Evolutionary conservation across 2,113 vertebrate genomes (phyloP).

Genomic region (Anoura caudifer): DNA sequence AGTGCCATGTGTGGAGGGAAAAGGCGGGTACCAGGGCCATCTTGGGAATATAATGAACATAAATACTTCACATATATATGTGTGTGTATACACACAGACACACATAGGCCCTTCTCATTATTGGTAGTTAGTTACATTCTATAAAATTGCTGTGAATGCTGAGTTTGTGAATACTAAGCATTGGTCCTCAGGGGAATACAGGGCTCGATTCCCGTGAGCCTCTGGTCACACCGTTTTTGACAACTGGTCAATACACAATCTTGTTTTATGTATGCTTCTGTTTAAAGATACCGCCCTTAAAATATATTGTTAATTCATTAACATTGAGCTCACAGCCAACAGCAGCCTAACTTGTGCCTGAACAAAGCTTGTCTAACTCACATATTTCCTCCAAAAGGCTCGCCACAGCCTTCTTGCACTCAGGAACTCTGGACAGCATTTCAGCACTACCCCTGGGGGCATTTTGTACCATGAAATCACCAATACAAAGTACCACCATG

Average conservation of each 20-base stretch:
- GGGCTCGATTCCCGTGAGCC: background rate
- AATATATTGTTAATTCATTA: background rate
- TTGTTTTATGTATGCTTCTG: background rate
- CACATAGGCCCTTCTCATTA: background rate
- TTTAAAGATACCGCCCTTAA: background rate
- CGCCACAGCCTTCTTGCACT: background rate
- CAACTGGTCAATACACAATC: background rate
- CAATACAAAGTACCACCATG: background rate
- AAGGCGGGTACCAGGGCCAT: background rate
- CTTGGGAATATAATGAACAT: background rate
- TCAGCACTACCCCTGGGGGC: background rate
- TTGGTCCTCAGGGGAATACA: background rate
- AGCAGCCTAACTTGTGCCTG: background rate
- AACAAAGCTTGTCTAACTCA: background rate
- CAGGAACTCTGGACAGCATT: background rate
- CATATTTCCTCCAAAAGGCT: too few species aligned
- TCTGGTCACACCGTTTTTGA: background rate
- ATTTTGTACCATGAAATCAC: background rate
- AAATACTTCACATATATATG: background rate
- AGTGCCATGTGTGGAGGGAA: background rate
- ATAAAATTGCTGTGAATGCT: background rate
- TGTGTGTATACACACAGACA: accelerated
- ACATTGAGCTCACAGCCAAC: background rate
- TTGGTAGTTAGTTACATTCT: background rate
- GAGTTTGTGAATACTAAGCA: background rate